Conservation (phyloP, 2,113 vertebrate genomes). For the Gopherus flavomarginatus region DNA sequence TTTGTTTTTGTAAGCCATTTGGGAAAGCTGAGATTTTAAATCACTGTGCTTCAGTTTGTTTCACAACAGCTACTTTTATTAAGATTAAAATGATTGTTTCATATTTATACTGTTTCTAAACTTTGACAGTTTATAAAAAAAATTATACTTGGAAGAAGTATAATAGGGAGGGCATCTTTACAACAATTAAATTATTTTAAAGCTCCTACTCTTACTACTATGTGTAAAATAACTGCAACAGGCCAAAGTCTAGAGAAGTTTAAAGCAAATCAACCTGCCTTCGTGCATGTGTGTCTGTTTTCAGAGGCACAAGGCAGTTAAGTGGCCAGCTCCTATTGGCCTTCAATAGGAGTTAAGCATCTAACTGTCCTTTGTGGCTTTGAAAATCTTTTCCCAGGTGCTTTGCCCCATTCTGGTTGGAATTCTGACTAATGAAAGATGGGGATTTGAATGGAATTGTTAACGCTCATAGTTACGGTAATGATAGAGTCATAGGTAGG, state of each 20-base stretch:
- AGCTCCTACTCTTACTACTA: background rate
- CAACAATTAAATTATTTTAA: background rate
- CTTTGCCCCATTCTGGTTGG: background rate
- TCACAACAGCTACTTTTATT: background rate
- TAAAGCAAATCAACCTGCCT: background rate
- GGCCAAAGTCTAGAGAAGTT: background rate
- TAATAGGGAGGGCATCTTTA: background rate
- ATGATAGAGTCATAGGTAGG: too few relatives aligned
- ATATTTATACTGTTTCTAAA: background rate
- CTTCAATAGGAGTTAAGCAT: background rate
- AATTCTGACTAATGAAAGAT: background rate
- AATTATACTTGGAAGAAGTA: background rate
- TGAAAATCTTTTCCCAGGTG: background rate
- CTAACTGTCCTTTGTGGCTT: background rate
- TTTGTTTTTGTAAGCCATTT: constrained; percentile 23
- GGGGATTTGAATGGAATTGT: too few relatives aligned
- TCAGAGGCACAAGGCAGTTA: background rate
- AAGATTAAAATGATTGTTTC: background rate
- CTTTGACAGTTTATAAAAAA: background rate
- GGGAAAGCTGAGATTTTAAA: background rate
- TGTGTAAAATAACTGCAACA: background rate
- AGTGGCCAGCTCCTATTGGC: background rate
- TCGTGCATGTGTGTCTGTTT: background rate
- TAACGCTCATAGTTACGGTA: too few relatives aligned
- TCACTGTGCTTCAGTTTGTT: background rate